A percentile compares a stretch with the other conserved stretches of the same genome.
Evolutionary conservation across 1,140 invertebrate genomes (phyloP).

Genomic region (Colletes latitarsis): DNA sequence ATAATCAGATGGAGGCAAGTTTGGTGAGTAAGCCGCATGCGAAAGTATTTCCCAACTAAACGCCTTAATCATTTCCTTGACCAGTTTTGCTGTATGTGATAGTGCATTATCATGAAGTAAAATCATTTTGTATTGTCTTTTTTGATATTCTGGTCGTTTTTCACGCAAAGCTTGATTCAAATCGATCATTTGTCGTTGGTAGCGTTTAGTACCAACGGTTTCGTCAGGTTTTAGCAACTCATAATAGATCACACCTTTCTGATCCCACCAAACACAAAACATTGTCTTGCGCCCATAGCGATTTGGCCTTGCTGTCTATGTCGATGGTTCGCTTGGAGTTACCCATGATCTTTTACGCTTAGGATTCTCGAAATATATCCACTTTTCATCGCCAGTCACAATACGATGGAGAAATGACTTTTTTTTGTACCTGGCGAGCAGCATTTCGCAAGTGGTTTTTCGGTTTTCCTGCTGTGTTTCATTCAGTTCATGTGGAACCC

Average conservation of each 20-base stretch:
- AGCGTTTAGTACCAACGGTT: conserved; percentile 23
- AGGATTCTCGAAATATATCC: conserved; percentile 20
- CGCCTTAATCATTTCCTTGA: conserved; percentile 25
- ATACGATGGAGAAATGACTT: conserved; percentile 45
- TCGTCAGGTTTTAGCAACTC: conserved; percentile 44
- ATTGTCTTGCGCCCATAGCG: conserved; percentile 37
- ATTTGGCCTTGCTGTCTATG: conserved; percentile 39
- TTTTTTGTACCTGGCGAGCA: background rate
- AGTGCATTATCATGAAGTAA: conserved; percentile 44
- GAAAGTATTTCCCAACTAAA: conserved; percentile 40
- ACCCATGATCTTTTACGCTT: conserved; percentile 16
- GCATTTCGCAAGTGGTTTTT: conserved; percentile 24
- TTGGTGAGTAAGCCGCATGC: conserved; percentile 40
- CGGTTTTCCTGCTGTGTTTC: conserved; percentile 31
- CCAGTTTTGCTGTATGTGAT: conserved; percentile 37
- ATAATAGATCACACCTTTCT: conserved; percentile 50
- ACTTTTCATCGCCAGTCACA: conserved; percentile 62
- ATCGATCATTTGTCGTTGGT: conserved; percentile 39
- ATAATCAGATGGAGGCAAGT: conserved; percentile 42
- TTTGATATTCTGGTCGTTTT: conserved; percentile 44
- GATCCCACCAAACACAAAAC: conserved; percentile 44
- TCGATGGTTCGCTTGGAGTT: conserved; percentile 20
- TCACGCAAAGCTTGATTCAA: conserved; percentile 29
- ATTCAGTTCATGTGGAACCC: conserved; percentile 22
- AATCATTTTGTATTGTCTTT: conserved; percentile 21